Base-by-base conservation (phyloP, 2,888 invertebrate species). In the Andrena bicolor region DNA sequence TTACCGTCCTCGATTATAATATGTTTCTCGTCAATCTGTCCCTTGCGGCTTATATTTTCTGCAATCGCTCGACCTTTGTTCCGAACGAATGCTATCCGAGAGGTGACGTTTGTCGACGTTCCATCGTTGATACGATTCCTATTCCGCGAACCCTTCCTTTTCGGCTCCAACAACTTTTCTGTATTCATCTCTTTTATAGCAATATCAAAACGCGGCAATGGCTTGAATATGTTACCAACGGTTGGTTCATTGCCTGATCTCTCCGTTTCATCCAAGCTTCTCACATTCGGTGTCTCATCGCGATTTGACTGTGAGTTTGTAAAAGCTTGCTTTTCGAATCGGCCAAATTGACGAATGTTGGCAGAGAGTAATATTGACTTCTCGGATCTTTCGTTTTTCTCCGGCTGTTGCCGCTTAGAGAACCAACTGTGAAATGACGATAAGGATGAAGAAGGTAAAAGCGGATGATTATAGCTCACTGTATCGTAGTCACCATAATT, bases 401-500 rank as follows among this genome's bases (percentile, higher is more conserved):
- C 16, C 2, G 64, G 48, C 49, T 32, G 28, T 3, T 26, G 71
- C 7, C n/a, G 28, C 20, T 51, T 71, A 23, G 58, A 8, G 0
- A 60, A 23, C 60, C 81, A 65, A 0, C 28, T 41, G 51, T 65
- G 51, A 3, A 71, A 41, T 23, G 41, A 10, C 3, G 80, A 61
- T 26, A 60, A 35, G 2, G 78, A 53, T 2, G 71, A 20, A n/a
- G 74, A 30, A 7, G 80, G 20, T 10, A 65, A 26, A 8, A 66
- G 28, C 0, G 60, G 49, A n/a, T 41, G 73, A 73, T 81, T 53
- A 23, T 73, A 23, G 7, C 51, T 60, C 35, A 26, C 23, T 49
- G 66, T 7, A 56, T 81, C 66, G 66, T 81, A 68, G 13, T 68
- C 28, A 2, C 56, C 28, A 63, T 81, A 63, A 28, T 53, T 58